Conservation (phyloP, 2,888 invertebrate species). For the Nebria salina region DNA sequence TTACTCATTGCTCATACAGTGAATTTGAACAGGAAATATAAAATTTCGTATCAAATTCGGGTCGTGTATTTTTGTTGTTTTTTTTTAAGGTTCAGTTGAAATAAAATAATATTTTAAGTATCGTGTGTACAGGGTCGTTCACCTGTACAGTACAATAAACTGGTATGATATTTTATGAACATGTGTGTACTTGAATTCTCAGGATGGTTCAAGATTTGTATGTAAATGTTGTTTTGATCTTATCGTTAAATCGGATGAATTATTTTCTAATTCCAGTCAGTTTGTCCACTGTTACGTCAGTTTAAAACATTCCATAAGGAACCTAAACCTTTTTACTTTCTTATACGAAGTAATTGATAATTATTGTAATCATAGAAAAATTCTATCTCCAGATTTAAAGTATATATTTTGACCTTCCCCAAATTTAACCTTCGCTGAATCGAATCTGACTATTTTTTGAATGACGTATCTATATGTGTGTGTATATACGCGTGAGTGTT, state of each 20-base stretch:
- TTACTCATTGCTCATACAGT: neutral
- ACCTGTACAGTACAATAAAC: neutral
- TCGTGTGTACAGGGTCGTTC: neutral
- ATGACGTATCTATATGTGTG: too few relatives aligned
- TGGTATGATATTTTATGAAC: slow-evolving; percentile 1
- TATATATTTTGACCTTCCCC: too few relatives aligned
- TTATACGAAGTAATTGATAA: too few relatives aligned
- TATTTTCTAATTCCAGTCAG: neutral
- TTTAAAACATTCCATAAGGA: neutral
- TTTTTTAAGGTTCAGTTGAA: neutral
- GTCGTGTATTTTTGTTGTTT: neutral
- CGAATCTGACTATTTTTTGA: too few relatives aligned
- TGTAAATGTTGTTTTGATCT: neutral
- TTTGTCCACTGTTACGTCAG: neutral
- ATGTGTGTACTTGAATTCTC: slow-evolving; percentile 1
- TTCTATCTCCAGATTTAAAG: too few relatives aligned
- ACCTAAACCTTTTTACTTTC: neutral
- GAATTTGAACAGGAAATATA: slow-evolving; percentile 1
- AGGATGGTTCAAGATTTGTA: neutral
- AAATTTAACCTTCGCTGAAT: too few relatives aligned
- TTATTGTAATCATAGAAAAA: too few relatives aligned
- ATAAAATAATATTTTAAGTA: neutral
- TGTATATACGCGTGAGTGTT: too few relatives aligned
- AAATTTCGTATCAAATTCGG: neutral
- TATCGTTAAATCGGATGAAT: neutral